Base-by-base conservation (phyloP, 2,113 vertebrate genomes). In the Triplophysa rosa region DNA sequence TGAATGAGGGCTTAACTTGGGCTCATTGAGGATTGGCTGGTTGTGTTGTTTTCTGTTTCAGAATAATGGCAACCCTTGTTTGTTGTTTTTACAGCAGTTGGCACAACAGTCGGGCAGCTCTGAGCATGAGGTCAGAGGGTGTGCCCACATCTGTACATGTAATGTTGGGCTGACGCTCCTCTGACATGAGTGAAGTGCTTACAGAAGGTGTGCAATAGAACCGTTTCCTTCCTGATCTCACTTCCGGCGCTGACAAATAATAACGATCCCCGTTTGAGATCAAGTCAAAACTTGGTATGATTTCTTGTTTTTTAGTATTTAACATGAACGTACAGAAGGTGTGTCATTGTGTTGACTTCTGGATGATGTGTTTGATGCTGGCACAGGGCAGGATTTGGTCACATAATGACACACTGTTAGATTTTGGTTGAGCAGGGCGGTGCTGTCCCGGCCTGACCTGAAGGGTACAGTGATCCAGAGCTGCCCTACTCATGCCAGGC, bases 401-500 rank as follows among this genome's bases (percentile, higher is more conserved):
- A 77, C 11, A 82, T 77, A 77, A 80, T 62, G 26, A 62, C 40
- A 59, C 80, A 76, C 77, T 87, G 69, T 86, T 84, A 68, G 82
- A 58, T 85, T 87, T 87, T 81, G 79, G 17, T 70, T 40, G 12
- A 79, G 82, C 83, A 77, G 77, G 86, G 5, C 64, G 40, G 81
- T 82, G 83, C 82, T 81, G 87, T 91, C 89, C 90, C 79, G 52
- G 84, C 45, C 45, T 90, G 87, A 87, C 88, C 87, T 85, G 84
- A 33, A 61, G 42, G 56, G 70, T 84, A 79, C 86, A 80, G 71
- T 81, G 79, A 86, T 78, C 19, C 80, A 81, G 72, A 84, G 80
- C 75, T 59, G 59, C 63, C 47, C 85, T 56, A 68, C 78, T 82
- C 73, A 70, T 29, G 82, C 26, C 80, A 37, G 21, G 10, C 67